Conservation (phyloP, 2,113 vertebrate species). For the Eptatretus burgeri region DNA sequence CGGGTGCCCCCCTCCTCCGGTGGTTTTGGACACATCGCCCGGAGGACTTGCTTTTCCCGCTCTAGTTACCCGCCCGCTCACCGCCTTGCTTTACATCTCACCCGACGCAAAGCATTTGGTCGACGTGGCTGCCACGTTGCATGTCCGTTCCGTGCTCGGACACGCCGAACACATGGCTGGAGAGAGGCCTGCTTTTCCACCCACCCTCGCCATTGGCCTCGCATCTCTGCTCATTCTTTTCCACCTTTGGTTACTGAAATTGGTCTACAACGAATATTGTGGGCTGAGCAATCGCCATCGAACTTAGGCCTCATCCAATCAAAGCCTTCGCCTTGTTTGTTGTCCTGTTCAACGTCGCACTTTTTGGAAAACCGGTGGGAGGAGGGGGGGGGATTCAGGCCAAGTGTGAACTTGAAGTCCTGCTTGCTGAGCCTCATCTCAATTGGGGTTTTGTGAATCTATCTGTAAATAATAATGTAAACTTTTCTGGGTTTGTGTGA, state of each 20-base stretch:
- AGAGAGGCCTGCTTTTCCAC: constrained; percentile 18
- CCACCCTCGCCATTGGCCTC: constrained; percentile 96
- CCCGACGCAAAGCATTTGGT: constrained; percentile 64
- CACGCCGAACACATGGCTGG: constrained; percentile 88
- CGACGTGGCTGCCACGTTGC: constrained; percentile 67
- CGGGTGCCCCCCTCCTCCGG: constrained; percentile 61
- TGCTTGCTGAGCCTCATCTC: too few relatives aligned
- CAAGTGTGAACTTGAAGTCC: too few relatives aligned
- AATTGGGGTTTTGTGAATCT: too few relatives aligned
- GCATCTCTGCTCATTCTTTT: constrained; percentile 83
- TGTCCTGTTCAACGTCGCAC: too few relatives aligned
- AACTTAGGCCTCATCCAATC: too few relatives aligned
- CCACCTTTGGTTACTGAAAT: constrained; percentile 95
- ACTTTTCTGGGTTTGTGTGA: too few relatives aligned
- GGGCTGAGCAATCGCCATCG: constrained; percentile 14
- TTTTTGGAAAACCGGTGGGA: too few relatives aligned
- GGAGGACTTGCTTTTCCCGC: constrained; percentile 54
- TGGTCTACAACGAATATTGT: constrained; percentile 97
- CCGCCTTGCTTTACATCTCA: constrained; percentile 66
- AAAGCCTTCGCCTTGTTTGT: too few relatives aligned
- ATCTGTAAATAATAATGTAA: too few relatives aligned
- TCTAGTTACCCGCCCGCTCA: constrained; percentile 87
- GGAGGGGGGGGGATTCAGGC: too few relatives aligned
- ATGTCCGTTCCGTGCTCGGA: constrained; percentile 71
- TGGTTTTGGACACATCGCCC: constrained; percentile 53